Evolutionary conservation across 2,797 vertebrate genomes (phyloP).

Genomic region (Mergus octosetaceus): DNA sequence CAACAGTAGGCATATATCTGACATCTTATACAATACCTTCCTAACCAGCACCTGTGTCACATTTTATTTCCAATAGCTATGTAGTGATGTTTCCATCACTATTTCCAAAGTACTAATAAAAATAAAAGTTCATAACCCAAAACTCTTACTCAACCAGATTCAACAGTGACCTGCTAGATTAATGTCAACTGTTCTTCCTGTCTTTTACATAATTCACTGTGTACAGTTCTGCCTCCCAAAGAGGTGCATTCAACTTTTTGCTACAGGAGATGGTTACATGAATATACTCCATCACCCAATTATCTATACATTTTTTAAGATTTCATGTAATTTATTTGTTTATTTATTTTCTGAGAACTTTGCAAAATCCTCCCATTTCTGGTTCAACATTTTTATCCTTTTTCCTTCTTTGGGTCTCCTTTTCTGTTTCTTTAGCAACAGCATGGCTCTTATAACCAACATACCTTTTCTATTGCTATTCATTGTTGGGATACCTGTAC

Average conservation of each 20-base stretch:
- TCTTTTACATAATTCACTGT: not conserved
- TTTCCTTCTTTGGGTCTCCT: not conserved
- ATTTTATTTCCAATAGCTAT: not conserved
- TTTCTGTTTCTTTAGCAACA: not conserved
- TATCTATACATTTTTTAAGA: not conserved
- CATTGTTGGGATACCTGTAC: not conserved
- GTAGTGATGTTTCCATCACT: not conserved
- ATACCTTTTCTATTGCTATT: not conserved
- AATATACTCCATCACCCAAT: not conserved
- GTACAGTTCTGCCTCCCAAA: not conserved
- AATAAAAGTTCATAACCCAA: not conserved
- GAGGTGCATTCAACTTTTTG: not conserved
- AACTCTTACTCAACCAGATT: not conserved
- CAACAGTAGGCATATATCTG: not conserved
- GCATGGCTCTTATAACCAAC: not conserved
- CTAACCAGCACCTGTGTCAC: not conserved
- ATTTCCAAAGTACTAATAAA: not conserved
- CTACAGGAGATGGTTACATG: not conserved
- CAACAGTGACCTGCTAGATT: not conserved
- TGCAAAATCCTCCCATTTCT: not conserved
- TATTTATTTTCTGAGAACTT: not conserved
- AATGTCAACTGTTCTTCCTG: not conserved
- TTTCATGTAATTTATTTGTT: not conserved
- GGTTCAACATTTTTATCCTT: not conserved
- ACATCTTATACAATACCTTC: not conserved